Evolutionary conservation across 2,888 invertebrate genomes (phyloP), one percentile per base, ranked within the genome.

Genomic region (Conistra vaccinii): DNA sequence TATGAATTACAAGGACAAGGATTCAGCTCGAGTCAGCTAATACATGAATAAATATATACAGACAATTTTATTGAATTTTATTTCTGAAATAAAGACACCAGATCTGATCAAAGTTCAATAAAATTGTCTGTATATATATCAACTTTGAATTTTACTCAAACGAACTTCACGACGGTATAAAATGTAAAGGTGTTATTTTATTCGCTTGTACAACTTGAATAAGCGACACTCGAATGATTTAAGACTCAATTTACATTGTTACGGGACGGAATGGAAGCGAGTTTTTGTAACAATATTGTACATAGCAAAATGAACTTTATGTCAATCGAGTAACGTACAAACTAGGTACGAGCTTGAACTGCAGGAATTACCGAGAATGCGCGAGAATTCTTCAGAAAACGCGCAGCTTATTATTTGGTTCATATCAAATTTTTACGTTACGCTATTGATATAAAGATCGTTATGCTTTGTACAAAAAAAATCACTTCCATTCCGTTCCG

Each of bases 111-210:
- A n/a, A n/a, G n/a, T n/a, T n/a, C n/a, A n/a, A n/a, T n/a, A n/a
- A n/a, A n/a, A n/a, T n/a, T n/a, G n/a, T n/a, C n/a, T n/a, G n/a
- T n/a, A n/a, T n/a, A n/a, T n/a, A n/a, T n/a, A n/a, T n/a, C n/a
- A n/a, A n/a, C 32, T 58, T 76, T 48, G 20, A 20, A 63, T 78
- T 81, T 70, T 17, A 70, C 45, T 76, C 39, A 53, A 63, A 70
- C 26, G 48, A 67, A 78, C 42, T 63, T 81, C 35, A 53, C 39
- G 32, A 57, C 23, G 26, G 20, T 42, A 20, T 78, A 17, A 55
- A 73, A 51, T 51, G 58, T 51, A 57, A 60, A 70, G 51, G 68
- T 74, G 70, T 69, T 80, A 73, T 68, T 83, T 69, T 71, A 67
- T 69, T 74, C 62, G n/a, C 20, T 2, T 65, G 65, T 65, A 45